A percentile compares a stretch with the other conserved stretches of the same genome.
Evolutionary conservation across 1,140 invertebrate genomes (phyloP).

Genomic region (Eupeodes corollae): DNA sequence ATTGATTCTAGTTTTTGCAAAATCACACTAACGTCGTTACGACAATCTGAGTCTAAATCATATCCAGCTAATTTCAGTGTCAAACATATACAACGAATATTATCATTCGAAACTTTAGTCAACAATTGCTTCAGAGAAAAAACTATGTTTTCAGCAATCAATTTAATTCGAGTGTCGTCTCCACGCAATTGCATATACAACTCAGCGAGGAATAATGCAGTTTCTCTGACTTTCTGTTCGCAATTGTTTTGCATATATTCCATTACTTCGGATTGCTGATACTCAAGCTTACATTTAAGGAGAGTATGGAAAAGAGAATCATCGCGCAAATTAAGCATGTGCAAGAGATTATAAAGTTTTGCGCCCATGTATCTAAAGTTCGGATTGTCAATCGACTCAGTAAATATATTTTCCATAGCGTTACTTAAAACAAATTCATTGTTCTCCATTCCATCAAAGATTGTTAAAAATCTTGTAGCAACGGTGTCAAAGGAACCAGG

Average conservation of each 20-base stretch:
- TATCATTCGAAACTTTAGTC: constrained; percentile 22
- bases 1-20: constrained; percentile 20
- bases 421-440: constrained; percentile 32
- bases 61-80: constrained; percentile 40
- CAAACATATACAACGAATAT: constrained; percentile 45
- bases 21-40: constrained; percentile 24
- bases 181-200: constrained; percentile 33
- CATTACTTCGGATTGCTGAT: constrained; percentile 26
- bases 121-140: constrained; percentile 24
- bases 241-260: constrained; percentile 24
- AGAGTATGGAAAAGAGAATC: constrained; percentile 30
- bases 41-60: constrained; percentile 29
- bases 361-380: constrained; percentile 36
- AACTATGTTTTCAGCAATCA: constrained; percentile 31
- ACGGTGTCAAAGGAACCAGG: constrained; percentile 31
- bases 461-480: constrained; percentile 30
- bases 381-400: constrained; percentile 33
- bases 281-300: constrained; percentile 30
- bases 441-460: constrained; percentile 33
- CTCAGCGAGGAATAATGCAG: constrained; percentile 29
- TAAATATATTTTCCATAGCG: constrained; percentile 34
- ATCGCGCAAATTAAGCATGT: constrained; percentile 29
- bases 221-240: constrained; percentile 29
- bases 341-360: constrained; percentile 32
- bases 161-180: constrained; percentile 26